Base-by-base conservation (phyloP, 1,140 invertebrate genomes). In the Drosophila nebulosa region DNA sequence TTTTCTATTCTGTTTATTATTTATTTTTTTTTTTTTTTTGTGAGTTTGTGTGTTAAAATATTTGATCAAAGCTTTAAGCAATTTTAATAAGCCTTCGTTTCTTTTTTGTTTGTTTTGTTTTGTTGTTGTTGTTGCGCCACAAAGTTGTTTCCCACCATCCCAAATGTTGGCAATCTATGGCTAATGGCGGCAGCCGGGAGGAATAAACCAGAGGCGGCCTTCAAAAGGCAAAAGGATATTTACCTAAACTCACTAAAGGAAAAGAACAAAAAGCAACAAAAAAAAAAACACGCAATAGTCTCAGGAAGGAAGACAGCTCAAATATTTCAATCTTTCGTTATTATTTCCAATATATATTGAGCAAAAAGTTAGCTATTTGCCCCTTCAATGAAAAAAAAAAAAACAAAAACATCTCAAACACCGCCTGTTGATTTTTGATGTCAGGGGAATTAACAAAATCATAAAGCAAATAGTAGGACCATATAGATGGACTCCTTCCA, bases 381-480 rank as follows among this genome's bases (percentile, higher is more conserved):
- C 53, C 24, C 53, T 30, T 35, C 4, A 21, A 6, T 58, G 10
- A 22, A 22, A 24, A 18, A n/a, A n/a, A n/a, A n/a, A n/a, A n/a
- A n/a, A n/a, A n/a, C n/a, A n/a, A n/a, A n/a, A n/a, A n/a, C n/a
- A 7, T 32, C 10, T 10, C 10, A 18, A 14, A 14, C 57, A 6
- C 12, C 57, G 36, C 32, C 35, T 18, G 16, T 39, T 42, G 14
- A 42, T 4, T 55, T 55, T 55, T 52, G 50, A 24, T 52, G 50
- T 52, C 50, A 26, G 22, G 12, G 12, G 81, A 88, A 88, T 88
- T 86, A 86, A 86, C 81, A 69, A 88, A 88, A 88, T 88, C 81
- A 86, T 86, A 86, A 86, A 86, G 83, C 70, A 88, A 88, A 86
- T 74, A 81, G 74, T 86, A 69, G 52, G 69, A 71, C 53, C 64